Conservation (phyloP, 2,113 vertebrate genomes). For the Lamprotornis superbus region DNA sequence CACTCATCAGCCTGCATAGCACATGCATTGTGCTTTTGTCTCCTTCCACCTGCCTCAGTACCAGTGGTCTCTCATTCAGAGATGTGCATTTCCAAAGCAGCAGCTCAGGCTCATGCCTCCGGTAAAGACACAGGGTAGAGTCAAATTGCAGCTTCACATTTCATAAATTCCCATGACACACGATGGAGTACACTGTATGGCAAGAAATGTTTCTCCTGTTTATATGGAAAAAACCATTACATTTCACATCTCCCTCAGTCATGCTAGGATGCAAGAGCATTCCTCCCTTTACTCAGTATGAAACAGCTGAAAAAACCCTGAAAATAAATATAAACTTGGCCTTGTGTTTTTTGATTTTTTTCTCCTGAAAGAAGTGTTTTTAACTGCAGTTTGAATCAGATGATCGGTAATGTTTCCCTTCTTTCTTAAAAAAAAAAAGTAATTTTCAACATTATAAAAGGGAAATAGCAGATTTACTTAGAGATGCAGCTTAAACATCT, state of each 20-base stretch:
- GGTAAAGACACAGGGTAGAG: neutral
- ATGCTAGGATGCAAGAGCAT: neutral
- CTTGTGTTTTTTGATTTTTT: neutral
- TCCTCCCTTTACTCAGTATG: neutral
- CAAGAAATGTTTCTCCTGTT: neutral
- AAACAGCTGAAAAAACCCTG: neutral
- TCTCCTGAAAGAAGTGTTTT: neutral
- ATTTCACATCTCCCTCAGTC: neutral
- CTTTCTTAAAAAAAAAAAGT: fast-evolving
- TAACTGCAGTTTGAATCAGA: neutral
- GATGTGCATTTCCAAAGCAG: fast-evolving
- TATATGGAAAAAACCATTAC: neutral
- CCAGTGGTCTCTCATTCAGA: fast-evolving
- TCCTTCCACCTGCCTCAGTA: neutral
- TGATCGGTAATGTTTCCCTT: neutral
- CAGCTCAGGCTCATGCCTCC: neutral
- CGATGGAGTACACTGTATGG: fast-evolving
- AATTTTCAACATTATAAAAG: neutral
- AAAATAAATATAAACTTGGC: neutral
- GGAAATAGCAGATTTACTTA: neutral
- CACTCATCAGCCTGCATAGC: fast-evolving
- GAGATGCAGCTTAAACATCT: neutral
- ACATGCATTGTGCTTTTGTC: fast-evolving
- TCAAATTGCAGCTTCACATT: neutral
- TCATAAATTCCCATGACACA: neutral